These are phyloP conservation scores for Julus scandinavius DNA, from an alignment of 2,888 invertebrate genomes.

Conservation along the genomic window DNA sequence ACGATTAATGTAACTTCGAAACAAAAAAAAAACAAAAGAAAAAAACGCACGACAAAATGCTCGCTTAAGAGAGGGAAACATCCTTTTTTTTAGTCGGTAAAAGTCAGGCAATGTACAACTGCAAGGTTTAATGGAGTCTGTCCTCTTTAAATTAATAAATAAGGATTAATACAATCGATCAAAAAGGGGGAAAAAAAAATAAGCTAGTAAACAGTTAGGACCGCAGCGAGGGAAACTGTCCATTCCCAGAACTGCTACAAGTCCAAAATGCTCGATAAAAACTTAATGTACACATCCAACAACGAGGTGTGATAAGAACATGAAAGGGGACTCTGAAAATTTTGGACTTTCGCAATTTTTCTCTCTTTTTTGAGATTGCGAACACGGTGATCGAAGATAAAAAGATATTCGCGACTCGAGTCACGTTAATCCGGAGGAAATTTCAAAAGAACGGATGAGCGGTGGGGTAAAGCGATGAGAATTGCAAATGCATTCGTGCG, in stretches of 20 bases:
- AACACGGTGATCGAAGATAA: not conserved
- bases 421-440: not conserved
- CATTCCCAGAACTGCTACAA: not conserved
- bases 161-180: constrained; percentile 38
- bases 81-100: constrained; percentile 31
- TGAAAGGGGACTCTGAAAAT: not conserved
- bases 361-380: not conserved
- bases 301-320: not conserved
- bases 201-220: not conserved
- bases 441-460: not conserved
- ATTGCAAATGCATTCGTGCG: not conserved
- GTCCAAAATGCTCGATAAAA: not conserved
- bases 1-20: not conserved
- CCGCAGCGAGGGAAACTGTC: not conserved
- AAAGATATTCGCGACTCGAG: too few relatives aligned
- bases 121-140: not conserved
- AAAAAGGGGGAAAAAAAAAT: not conserved
- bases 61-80: constrained; percentile 9
- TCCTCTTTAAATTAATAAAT: constrained; percentile 42
- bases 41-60: constrained; percentile 36
- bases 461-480: not conserved
- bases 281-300: constrained; percentile 32
- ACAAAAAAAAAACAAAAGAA: not conserved
- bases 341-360: not conserved
- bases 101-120: constrained; percentile 31